Percentiles rank a stretch among this genome's conserved stretches.
phyloP scores from a whole-genome alignment of 1,140 invertebrate species.

The Lanistes nyassanus region DNA sequence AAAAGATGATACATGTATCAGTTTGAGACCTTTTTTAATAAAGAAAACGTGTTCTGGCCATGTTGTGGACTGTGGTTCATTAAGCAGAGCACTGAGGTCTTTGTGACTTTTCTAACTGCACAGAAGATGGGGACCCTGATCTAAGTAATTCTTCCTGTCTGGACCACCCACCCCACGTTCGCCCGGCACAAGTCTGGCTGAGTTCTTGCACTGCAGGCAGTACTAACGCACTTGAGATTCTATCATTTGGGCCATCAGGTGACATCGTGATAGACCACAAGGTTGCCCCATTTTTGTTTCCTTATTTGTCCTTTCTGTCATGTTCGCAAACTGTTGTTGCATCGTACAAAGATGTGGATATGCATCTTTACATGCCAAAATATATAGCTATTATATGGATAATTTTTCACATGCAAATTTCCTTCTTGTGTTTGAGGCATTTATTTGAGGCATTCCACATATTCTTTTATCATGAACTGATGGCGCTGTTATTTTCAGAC shows the following conservation, averaged over 20 bases:
- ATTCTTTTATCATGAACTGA: too few relatives aligned
- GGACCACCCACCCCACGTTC: slow-evolving; percentile 9
- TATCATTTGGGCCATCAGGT: slow-evolving; percentile 23
- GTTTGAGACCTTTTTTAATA: background rate
- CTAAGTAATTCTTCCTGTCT: slow-evolving; percentile 1
- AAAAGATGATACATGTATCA: too few relatives aligned
- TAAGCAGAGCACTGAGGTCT: background rate
- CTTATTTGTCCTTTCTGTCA: background rate
- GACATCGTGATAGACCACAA: slow-evolving; percentile 27
- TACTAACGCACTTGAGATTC: slow-evolving; percentile 26
- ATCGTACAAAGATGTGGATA: too few relatives aligned
- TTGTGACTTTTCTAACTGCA: background rate
- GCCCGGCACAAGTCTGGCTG: slow-evolving; percentile 27
- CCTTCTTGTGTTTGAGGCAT: too few relatives aligned
- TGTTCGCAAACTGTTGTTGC: background rate
- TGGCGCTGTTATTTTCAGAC: slow-evolving; percentile 30
- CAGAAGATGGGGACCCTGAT: slow-evolving; percentile 1
- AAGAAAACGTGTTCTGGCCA: background rate
- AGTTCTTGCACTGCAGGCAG: slow-evolving; percentile 20
- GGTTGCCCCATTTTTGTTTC: slow-evolving; percentile 16
- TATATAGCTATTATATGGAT: too few relatives aligned
- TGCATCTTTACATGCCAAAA: too few relatives aligned
- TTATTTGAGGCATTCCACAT: too few relatives aligned
- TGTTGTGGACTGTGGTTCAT: too few relatives aligned
- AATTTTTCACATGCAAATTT: too few relatives aligned